Base-by-base conservation (phyloP, 2,113 vertebrate genomes). In the Nothocercus nigrocapillus region DNA sequence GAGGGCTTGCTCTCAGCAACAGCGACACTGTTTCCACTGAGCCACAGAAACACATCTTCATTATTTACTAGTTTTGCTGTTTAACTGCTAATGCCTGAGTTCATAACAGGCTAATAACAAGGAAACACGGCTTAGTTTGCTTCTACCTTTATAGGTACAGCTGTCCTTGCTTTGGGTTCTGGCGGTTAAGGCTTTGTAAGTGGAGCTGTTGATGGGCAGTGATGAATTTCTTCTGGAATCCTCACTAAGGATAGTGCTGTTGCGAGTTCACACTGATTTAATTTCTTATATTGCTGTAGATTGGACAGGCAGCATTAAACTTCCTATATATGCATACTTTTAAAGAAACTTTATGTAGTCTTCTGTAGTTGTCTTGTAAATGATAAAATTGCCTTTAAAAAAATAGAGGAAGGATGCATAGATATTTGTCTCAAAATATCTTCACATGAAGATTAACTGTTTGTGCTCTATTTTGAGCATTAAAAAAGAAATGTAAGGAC, bases 21-120 rank as follows among this genome's bases (percentile, higher is more conserved):
- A 20, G 11, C n/a, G 27, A 2, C 62, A 1, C 10, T 30, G 0
- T 45, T 94, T 82, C 59, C 73, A 19, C 28, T 53, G 24, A 82
- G 21, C 47, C 38, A 4, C 32, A 42, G 42, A 90, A 85, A 61
- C 16, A 12, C 7, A 16, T 59, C 6, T 72, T 27, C 0, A 0
- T 30, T 58, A 3, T 83, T 83, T 53, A 20, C 17, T 62, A 44
- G 40, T 74, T 30, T 5, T 27, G 22, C 67, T 49, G 7, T 83
- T 1, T 58, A 32, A 66, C 53, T 63, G 5, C 77, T 81, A 53
- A 21, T 58, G 24, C 77, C 82, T 56, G n/a, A 70, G 56, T 93
- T 81, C 27, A 21, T 59, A 63, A 30, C 13, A 86, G 81, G 20
- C 18, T 74, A 85, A 20, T 80, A 86, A 16, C 77, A 73, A 69